Conservation (phyloP, 2,113 vertebrate genomes). For the Lepisosteus oculatus region DNA sequence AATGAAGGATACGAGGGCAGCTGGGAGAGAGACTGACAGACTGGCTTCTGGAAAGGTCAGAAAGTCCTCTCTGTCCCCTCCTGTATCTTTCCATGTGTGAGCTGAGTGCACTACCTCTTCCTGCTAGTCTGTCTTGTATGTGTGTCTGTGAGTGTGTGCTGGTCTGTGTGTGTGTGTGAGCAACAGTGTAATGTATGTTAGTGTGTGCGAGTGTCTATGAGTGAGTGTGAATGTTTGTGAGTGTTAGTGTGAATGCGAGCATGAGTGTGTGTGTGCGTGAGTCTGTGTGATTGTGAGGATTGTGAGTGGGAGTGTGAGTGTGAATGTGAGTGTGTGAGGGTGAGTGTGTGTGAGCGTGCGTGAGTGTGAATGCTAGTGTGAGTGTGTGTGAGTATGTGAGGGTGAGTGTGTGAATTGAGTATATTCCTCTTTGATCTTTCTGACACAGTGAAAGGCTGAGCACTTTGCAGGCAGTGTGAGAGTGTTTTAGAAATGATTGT, state of each 20-base stretch:
- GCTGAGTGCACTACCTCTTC: conserved; percentile 9
- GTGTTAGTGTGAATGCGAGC: not conserved
- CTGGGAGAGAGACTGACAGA: no score
- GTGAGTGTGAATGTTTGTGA: not conserved
- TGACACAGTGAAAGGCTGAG: conserved; percentile 18
- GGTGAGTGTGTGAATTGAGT: conserved; percentile 23
- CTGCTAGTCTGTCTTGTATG: not conserved
- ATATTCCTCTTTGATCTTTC: not conserved
- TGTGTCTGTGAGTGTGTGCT: not conserved
- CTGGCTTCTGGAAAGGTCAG: no score
- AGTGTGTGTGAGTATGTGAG: not conserved
- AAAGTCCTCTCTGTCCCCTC: conserved; percentile 18
- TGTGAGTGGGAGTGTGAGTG: no score
- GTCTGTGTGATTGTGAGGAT: no score
- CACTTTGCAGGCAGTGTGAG: conserved; percentile 8
- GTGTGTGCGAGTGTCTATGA: not conserved
- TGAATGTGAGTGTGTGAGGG: no score
- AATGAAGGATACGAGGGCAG: no score
- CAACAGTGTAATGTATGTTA: not conserved
- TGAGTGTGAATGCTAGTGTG: not conserved
- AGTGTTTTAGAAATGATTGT: conserved; percentile 16
- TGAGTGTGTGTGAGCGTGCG: not conserved
- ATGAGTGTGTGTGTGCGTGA: no score
- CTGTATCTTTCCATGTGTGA: conserved; percentile 13
- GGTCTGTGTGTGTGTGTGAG: not conserved